Base-by-base conservation (phyloP, 2,797 vertebrate species). In the Sylvilagus floridanus region DNA sequence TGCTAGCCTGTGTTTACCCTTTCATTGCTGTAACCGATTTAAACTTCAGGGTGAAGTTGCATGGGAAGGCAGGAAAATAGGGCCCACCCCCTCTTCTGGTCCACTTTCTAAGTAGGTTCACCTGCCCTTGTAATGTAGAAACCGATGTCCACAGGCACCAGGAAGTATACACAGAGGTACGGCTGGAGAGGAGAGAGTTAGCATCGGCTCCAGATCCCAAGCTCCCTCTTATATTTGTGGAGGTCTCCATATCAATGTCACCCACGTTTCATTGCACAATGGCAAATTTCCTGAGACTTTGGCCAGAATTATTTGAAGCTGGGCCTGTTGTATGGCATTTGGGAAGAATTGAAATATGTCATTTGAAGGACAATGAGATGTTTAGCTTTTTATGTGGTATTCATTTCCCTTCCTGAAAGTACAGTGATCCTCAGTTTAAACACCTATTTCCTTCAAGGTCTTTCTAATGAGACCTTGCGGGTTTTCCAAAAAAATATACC, bases 401-500 rank as follows among this genome's bases (percentile, higher is more conserved):
- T 95, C 62, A 69, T 77, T 90, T 97, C 72, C 73, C 66, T 94
- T 32, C 82, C 28, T 42, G 50, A 30, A 2, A 30, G 17, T 73
- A 81, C 78, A 86, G 60, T 92, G 91, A 60, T 86, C 84, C 52
- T 95, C 82, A 91, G n/a, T 91, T 97, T 96, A 72, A 97, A 96
- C 0, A 30, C 47, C 78, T 95, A 63, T 96, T 97, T 96, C 81
- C 84, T 96, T 95, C 88, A 88, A 93, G 94, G 79, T 30, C 12
- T 93, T 95, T 96, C 50, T 37, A 97, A 90, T 85, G 92, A 94
- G 95, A 97, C 85, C 52, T 87, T 96, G 91, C 22, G 95, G 90
- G 94, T 60, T 97, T 95, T 89, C 96, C 91, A 94, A 89, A 92
- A 96, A 97, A 97, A 92, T 94, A 84, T 93, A 96, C 95, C 71